Evolutionary conservation across 2,113 vertebrate species (phyloP).

Genomic region (Variabilichromis moorii): DNA sequence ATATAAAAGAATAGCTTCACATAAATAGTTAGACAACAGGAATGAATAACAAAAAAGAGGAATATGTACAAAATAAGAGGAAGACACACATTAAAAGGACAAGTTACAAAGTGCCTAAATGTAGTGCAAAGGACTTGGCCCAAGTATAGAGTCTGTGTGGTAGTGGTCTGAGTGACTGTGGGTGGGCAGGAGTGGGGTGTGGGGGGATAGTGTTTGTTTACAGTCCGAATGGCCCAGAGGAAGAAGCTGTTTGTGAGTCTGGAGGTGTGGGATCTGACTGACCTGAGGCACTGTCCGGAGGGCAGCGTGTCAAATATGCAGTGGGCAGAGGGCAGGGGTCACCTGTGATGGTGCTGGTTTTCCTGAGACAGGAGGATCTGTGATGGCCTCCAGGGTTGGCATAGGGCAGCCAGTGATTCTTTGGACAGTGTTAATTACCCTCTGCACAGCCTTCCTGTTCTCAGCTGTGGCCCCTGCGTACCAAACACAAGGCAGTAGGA

Average conservation of each 20-base stretch:
- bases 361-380: not conserved
- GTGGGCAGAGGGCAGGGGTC: not conserved
- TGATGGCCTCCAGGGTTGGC: not conserved
- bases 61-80: not conserved
- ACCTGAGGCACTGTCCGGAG: not conserved
- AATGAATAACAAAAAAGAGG: not conserved
- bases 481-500: not conserved
- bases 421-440: not conserved
- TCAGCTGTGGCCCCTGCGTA: not conserved
- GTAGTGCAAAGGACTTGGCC: not conserved
- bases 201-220: not conserved
- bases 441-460: not conserved
- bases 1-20: fast-evolving
- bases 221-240: not conserved
- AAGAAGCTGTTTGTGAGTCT: not conserved
- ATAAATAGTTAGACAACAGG: not conserved
- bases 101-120: not conserved
- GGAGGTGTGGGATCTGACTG: not conserved
- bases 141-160: not conserved
- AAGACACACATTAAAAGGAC: not conserved
- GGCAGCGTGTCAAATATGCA: not conserved
- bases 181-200: not conserved
- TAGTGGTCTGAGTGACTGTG: not conserved
- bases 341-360: not conserved
- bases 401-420: not conserved